These are phyloP conservation scores for Saxicola maurus DNA, from an alignment of 2,797 vertebrate genomes.

Conservation along the genomic window DNA sequence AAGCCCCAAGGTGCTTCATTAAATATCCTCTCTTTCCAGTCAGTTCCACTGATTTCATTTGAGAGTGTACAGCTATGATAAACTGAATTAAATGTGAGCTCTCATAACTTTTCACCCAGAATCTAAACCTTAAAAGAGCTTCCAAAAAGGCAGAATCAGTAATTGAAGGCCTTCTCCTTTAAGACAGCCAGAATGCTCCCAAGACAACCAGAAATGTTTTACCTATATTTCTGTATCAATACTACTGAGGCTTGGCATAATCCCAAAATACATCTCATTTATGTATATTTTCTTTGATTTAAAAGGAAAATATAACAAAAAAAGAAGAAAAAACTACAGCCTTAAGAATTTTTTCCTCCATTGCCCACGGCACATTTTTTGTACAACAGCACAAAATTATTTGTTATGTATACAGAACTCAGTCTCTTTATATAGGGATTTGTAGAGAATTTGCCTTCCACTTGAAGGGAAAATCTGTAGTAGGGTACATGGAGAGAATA, in stretches of 20 bases:
- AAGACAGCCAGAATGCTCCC: background rate
- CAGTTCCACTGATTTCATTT: constrained; percentile 6
- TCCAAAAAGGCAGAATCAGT: background rate
- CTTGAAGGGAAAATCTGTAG: background rate
- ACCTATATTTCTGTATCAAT: background rate
- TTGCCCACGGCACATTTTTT: background rate
- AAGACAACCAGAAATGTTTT: background rate
- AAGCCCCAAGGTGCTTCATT: constrained; percentile 3
- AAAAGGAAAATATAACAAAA: background rate
- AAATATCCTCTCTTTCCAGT: background rate
- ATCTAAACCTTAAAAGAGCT: background rate
- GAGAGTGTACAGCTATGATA: constrained; percentile 1
- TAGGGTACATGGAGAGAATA: background rate
- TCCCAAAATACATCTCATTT: background rate
- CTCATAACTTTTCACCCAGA: constrained; percentile 5
- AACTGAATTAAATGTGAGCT: constrained; percentile 23
- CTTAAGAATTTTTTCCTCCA: rapidly evolving
- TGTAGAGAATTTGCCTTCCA: background rate
- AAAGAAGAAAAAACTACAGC: background rate
- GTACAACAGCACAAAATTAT: background rate
- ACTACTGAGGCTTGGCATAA: background rate
- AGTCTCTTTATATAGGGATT: background rate
- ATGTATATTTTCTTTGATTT: background rate
- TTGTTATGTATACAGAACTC: background rate
- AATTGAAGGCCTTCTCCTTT: background rate